A percentile compares a stretch with the other conserved stretches of the same genome.
These are phyloP conservation scores for Fissipunctia ypsillon DNA, from an alignment of 2,888 invertebrate genomes.

Conservation along the genomic window DNA sequence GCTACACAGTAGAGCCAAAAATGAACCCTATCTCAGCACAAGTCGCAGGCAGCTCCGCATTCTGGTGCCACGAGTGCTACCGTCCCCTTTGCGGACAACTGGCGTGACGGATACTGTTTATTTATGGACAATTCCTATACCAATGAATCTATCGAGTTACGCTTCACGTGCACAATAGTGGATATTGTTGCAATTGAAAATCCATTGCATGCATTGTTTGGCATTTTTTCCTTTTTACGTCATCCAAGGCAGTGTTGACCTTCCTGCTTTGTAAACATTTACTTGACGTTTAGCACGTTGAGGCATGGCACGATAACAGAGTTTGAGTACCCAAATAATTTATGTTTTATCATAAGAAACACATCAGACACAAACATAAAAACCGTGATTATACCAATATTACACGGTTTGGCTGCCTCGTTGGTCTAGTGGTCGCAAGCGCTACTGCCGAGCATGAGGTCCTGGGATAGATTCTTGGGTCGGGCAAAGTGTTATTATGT, in stretches of 20 bases:
- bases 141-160: conserved; percentile 25
- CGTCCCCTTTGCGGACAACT: not conserved
- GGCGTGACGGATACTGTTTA: conserved; percentile 1
- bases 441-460: no score
- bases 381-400: not conserved
- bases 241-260: conserved; percentile 39
- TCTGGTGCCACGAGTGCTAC: conserved; percentile 1
- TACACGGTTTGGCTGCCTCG: no score
- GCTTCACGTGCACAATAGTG: conserved; percentile 37
- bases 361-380: not conserved
- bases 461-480: no score
- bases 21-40: not conserved
- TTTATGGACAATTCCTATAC: conserved; percentile 11
- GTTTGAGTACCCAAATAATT: conserved; percentile 7
- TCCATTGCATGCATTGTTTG: conserved; percentile 37
- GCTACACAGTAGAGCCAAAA: not conserved
- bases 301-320: conserved; percentile 2
- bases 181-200: conserved; percentile 37
- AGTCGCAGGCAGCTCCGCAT: not conserved
- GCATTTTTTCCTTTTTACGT: conserved; percentile 49
- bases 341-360: not conserved
- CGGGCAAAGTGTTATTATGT: no score
- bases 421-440: no score
- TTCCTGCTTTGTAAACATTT: conserved; percentile 44
- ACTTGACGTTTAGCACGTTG: conserved; percentile 20